Conservation (phyloP, 2,113 vertebrate genomes). For the Phyllostomus hastatus region DNA sequence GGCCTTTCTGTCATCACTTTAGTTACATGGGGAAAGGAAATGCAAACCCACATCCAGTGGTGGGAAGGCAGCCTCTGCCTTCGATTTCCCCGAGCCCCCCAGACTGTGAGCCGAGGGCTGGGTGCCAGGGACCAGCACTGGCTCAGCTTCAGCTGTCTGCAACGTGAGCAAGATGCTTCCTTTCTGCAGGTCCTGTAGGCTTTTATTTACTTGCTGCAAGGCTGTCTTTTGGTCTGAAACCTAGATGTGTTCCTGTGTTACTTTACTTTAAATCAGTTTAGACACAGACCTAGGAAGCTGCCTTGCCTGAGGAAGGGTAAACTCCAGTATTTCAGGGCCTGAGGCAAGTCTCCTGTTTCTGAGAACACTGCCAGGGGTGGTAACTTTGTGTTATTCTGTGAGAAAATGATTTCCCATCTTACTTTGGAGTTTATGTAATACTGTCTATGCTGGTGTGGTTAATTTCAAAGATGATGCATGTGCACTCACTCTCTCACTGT, state of each 20-base stretch:
- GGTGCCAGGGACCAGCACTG: no score
- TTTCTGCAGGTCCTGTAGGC: background rate
- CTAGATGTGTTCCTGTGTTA: background rate
- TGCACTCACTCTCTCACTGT: background rate
- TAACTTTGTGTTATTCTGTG: background rate
- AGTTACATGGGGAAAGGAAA: background rate
- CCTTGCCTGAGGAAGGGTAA: background rate
- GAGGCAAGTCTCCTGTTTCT: background rate
- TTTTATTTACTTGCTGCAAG: background rate
- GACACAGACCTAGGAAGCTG: background rate
- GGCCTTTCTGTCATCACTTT: background rate
- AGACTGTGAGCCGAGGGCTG: background rate
- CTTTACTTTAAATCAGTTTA: conserved; percentile 27
- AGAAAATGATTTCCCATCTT: background rate
- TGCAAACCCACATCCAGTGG: background rate
- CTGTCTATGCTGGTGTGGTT: background rate
- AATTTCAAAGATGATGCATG: background rate
- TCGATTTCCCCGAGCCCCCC: background rate
- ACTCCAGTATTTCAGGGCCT: background rate
- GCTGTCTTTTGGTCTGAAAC: background rate
- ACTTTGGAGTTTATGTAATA: background rate
- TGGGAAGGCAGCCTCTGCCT: background rate
- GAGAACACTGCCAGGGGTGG: background rate
- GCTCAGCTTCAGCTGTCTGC: background rate
- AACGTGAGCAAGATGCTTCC: background rate